Percentiles rank a stretch among this genome's conserved stretches.
Conservation (phyloP, 2,888 invertebrate species). For the Protophormia terraenovae region DNA sequence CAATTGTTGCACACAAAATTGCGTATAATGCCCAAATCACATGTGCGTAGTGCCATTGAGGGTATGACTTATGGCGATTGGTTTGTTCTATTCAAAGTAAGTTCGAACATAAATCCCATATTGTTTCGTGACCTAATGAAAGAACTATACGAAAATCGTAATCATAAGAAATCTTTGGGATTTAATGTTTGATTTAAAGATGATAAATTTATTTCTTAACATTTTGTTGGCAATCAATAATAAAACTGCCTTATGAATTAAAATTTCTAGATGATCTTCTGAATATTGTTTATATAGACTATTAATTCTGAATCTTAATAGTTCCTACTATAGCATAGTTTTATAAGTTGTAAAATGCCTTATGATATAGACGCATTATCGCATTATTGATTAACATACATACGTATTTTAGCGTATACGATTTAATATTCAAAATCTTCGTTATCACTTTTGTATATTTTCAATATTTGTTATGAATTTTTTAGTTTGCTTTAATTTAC, state of each 20-base stretch:
- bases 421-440: background rate
- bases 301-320: background rate
- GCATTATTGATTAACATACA: slow-evolving; percentile 1
- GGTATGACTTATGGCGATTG: slow-evolving; percentile 86
- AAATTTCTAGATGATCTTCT: slow-evolving; percentile 8
- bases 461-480: slow-evolving; percentile 27
- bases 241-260: background rate
- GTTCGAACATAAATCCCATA: slow-evolving; percentile 88
- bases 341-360: slow-evolving; percentile 55
- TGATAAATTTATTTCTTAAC: background rate
- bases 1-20: slow-evolving; percentile 74
- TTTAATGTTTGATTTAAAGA: slow-evolving; percentile 44
- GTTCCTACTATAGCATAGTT: slow-evolving; percentile 32
- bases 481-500: background rate
- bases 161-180: slow-evolving; percentile 31
- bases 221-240: background rate
- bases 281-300: slow-evolving; percentile 31
- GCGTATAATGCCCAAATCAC: slow-evolving; percentile 71
- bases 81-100: slow-evolving; percentile 89
- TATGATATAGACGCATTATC: slow-evolving; percentile 16
- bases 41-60: slow-evolving; percentile 70
- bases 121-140: slow-evolving; percentile 85
- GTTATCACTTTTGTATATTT: slow-evolving; percentile 9
- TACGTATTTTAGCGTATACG: slow-evolving; percentile 17
- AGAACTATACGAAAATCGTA: slow-evolving; percentile 78